Evolutionary conservation across 2,113 vertebrate species (phyloP).

Genomic region (Hiodon tergisus): DNA sequence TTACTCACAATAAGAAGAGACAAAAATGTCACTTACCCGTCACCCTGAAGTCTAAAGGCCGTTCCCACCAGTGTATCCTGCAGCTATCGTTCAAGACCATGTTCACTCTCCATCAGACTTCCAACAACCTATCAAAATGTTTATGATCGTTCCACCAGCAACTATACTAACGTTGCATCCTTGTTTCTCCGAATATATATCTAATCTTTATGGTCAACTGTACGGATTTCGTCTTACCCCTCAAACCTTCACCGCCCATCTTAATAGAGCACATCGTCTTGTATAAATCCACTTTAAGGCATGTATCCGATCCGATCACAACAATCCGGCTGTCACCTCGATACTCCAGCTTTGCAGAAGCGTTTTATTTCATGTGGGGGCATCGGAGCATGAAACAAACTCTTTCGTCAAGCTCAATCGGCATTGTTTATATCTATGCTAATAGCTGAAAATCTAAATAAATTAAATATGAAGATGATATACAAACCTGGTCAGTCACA

Average conservation of each 20-base stretch:
- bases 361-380: neutral
- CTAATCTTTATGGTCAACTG: neutral
- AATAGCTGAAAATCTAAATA: neutral
- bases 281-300: constrained; percentile 42
- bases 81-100: no score
- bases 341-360: constrained; percentile 36
- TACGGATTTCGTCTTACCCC: constrained; percentile 14
- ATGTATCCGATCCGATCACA: constrained; percentile 32
- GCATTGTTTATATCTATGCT: neutral
- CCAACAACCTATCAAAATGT: no score
- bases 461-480: neutral
- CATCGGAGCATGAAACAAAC: constrained; percentile 43
- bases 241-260: constrained; percentile 34
- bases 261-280: constrained; percentile 35
- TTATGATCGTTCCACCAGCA: no score
- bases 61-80: no score
- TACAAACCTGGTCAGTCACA: constrained; percentile 16
- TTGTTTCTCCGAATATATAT: no score
- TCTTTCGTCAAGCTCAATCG: neutral
- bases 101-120: no score
- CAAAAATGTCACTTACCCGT: no score
- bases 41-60: no score
- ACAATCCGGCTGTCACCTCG: constrained; percentile 32
- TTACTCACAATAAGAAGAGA: no score
- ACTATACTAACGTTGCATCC: no score